Base-by-base conservation (phyloP, 2,113 vertebrate genomes). In the Puntigrus tetrazona region DNA sequence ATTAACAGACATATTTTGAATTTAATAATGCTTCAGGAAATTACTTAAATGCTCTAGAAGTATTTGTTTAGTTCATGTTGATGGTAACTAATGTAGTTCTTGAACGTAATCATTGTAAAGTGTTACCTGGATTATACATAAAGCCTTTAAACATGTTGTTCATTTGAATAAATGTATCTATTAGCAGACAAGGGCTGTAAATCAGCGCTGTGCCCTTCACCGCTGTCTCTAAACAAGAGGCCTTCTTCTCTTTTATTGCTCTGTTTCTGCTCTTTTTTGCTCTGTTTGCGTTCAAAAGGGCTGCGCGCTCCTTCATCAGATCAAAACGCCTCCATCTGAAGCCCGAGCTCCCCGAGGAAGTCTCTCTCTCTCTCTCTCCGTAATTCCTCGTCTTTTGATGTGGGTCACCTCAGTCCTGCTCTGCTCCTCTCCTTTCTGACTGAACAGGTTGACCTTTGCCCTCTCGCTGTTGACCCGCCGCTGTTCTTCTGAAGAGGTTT, bases 381-480 rank as follows among this genome's bases (percentile, higher is more conserved):
- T 86, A 94, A 96, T 93, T 93, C 93, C 92, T 83, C 89, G 91
- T 90, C 94, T 93, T 94, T 96, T 96, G 94, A 95, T 95, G 89
- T 92, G 95, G 95, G 94, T 93, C 95, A 41, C 67, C 70, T 63
- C 57, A 47, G 70, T 47, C 43, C 65, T 43, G 55, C 55, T 34
- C 91, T 95, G 94, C 91, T 95, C 94, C 94, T 95, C 91, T 94
- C 94, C 92, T 96, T 96, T 95, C 94, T 96, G 91, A 91, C 94
- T 78, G 95, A 97, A 95, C 94, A 96, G 88, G 72, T 91, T 88
- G 96, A 94, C 92, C 97, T 97, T 91, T 96, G 97, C 88, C 96
- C 97, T 91, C 96, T 96, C 94, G 95, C 96, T 92, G 92, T 86
- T 94, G 95, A 91, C 91, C 95, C 70, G 50, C 41, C n/a, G 22